Conservation (phyloP, 2,888 invertebrate genomes). For the Leptopilina syphax region DNA sequence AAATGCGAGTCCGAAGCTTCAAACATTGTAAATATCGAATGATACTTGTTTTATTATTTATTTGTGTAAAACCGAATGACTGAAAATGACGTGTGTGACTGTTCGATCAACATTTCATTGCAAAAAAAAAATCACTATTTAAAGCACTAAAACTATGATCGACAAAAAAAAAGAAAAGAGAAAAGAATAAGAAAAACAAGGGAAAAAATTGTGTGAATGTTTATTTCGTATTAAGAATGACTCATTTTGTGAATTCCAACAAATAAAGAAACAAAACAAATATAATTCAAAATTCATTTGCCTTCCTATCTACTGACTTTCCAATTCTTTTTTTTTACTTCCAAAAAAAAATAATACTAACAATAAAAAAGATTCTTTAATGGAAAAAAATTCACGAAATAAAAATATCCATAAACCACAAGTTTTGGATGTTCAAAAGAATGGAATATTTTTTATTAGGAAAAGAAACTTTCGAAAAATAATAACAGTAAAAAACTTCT, state of each 20-base stretch:
- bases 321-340: no score
- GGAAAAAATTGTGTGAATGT: not conserved
- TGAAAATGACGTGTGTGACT: conserved; percentile 37
- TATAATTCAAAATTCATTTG: not conserved
- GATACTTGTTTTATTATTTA: conserved; percentile 55
- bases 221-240: conserved; percentile 22
- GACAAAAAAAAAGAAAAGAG: not conserved
- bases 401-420: no score
- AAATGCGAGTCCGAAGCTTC: conserved; percentile 63
- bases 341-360: no score
- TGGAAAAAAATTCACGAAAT: no score
- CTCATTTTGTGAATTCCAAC: conserved; percentile 13
- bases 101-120: conserved; percentile 20
- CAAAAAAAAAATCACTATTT: not conserved
- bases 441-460: no score
- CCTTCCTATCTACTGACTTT: not conserved
- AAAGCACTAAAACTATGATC: not conserved
- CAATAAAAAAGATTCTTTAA: no score
- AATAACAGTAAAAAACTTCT: no score
- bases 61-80: conserved; percentile 55
- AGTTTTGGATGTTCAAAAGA: no score
- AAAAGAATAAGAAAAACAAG: no score
- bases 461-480: no score
- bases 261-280: conserved; percentile 9
- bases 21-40: conserved; percentile 67